Base-by-base conservation (phyloP, 2,113 vertebrate species). In the Nothocercus nigrocapillus region DNA sequence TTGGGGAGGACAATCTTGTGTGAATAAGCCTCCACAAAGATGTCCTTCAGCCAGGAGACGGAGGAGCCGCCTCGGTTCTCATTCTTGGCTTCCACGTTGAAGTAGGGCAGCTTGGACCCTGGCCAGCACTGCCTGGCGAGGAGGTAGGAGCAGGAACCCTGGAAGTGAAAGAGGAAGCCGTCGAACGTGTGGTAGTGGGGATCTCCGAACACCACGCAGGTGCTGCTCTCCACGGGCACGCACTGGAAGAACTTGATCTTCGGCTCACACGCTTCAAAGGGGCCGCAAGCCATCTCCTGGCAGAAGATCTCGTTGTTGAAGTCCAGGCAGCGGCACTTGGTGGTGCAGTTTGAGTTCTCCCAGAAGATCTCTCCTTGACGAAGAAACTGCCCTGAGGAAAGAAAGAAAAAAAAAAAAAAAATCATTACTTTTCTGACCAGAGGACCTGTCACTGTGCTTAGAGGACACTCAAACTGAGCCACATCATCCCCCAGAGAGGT, bases 161-260 rank as follows among this genome's bases (percentile, higher is more conserved):
- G 99, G 97, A 99, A 99, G 97, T 99, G 99, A 97, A 99, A 99
- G 96, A 99, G 99, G 97, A 99, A 99, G 89, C 99, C 99, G 2
- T 99, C 99, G 67, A 99, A 99, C 73, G 99, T 99, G 97, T 99
- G 99, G 97, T 99, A 99, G 96, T 99, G 99, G 0, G 99, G 99
- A 96, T 99, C 99, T 44, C 99, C 99, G 4, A 99, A 99, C 56
- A 99, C 99, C 96, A 99, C 99, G 9, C 99, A 99, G 15, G 99
- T 99, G 97, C 99, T 99, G 93, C 98, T 99, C 95, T 99, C 98
- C 77, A 98, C 97, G 0, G 99, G 98, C 95, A 98, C 98, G 96
- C 99, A 99, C 97, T 98, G 99, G 97, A 99, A 99, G 84, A 99
- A 98, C 36, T 98, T 99, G 63, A 97, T 98, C 94, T 98, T 98